These are phyloP conservation scores for Forbesichthys papilliferus DNA, from an alignment of 2,113 vertebrate genomes.

Conservation along the genomic window DNA sequence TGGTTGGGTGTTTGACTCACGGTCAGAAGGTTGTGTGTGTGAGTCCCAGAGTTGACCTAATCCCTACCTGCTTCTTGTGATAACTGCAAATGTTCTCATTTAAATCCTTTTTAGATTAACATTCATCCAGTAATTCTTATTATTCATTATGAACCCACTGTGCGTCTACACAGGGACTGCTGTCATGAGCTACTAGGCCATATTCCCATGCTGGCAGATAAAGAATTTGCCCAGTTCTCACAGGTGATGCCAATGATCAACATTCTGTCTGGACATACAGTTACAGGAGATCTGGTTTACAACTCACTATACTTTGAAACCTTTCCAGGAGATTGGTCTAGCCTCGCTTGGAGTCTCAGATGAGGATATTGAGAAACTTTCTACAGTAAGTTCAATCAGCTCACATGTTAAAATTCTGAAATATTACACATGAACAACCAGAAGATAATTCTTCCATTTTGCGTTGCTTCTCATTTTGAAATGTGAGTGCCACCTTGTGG, in stretches of 20 bases:
- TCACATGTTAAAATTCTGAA: background rate
- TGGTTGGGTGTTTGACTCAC: no score
- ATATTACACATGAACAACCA: no score
- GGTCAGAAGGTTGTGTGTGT: no score
- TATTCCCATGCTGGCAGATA: slow-evolving; percentile 83
- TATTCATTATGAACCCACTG: background rate
- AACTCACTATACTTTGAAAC: background rate
- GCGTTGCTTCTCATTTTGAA: background rate
- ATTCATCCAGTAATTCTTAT: background rate
- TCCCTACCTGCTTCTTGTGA: no score
- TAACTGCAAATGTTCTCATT: background rate
- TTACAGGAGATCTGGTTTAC: background rate
- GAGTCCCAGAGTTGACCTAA: background rate
- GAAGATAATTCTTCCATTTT: no score
- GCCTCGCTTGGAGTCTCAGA: slow-evolving; percentile 85
- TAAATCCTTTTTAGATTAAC: background rate
- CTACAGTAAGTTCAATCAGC: slow-evolving; percentile 69
- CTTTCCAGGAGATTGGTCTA: slow-evolving; percentile 81
- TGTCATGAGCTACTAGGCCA: slow-evolving; percentile 84
- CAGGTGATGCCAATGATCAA: slow-evolving; percentile 66
- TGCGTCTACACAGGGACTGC: slow-evolving; percentile 79
- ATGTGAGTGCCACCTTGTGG: background rate
- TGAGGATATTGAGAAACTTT: slow-evolving; percentile 86
- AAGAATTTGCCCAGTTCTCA: slow-evolving; percentile 84
- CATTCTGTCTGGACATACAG: slow-evolving; percentile 7